These are phyloP conservation scores for Melinaea marsaeus DNA, from an alignment of 2,888 invertebrate genomes.

Conservation along the genomic window DNA sequence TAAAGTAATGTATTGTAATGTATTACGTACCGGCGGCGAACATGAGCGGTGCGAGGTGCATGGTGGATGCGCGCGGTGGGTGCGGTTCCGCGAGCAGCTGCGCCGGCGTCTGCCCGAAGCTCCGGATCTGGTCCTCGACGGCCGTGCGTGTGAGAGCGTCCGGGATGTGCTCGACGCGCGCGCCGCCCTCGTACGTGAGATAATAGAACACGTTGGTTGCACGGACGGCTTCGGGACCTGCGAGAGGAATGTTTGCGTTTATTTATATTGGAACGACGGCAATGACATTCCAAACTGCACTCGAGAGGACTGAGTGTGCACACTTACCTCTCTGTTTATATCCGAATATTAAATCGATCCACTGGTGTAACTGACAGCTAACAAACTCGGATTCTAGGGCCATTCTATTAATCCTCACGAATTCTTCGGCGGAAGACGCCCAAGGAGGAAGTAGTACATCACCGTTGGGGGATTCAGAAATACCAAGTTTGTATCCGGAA, in stretches of 20 bases:
- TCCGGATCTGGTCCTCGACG: constrained; percentile 96
- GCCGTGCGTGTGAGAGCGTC: constrained; percentile 96
- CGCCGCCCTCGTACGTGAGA: constrained; percentile 98
- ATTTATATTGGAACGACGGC: not conserved
- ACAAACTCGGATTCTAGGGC: constrained; percentile 99
- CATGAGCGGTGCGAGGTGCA: constrained; percentile 91
- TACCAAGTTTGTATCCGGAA: constrained; percentile 88
- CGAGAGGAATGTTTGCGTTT: not conserved
- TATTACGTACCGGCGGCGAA: constrained; percentile 83
- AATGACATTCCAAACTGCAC: not conserved
- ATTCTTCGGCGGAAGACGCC: constrained; percentile 98
- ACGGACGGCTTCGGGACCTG: constrained; percentile 92
- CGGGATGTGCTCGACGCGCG: constrained; percentile 92
- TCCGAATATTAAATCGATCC: constrained; percentile 99
- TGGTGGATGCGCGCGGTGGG: constrained; percentile 86
- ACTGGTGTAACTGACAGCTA: constrained; percentile 99
- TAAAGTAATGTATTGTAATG: too few species aligned
- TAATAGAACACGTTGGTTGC: constrained; percentile 99
- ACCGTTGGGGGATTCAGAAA: constrained; percentile 89
- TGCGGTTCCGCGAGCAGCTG: constrained; percentile 99
- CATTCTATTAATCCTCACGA: constrained; percentile 98
- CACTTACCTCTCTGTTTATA: constrained; percentile 95
- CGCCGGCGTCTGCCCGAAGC: constrained; percentile 99
- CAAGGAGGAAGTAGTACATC: constrained; percentile 97
- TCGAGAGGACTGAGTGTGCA: not conserved